Base-by-base conservation (phyloP, 2,888 invertebrate species). In the Cynaeus angustus region DNA sequence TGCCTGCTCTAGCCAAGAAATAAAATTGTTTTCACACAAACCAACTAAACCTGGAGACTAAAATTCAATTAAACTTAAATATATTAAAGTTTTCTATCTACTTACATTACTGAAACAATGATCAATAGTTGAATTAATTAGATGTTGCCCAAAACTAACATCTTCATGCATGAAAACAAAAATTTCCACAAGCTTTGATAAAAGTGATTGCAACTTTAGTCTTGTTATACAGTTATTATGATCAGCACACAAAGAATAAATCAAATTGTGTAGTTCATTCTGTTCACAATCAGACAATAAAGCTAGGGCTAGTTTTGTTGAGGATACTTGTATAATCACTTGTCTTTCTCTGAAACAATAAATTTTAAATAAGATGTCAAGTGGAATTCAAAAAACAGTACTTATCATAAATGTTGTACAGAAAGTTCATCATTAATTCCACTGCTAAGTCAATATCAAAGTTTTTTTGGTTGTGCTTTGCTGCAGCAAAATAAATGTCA, bases 161-260 rank as follows among this genome's bases (percentile, higher is more conserved):
- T 87, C 87, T 81, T 90, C 90, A 45, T 91, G 91, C 41, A 93
- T 83, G 82, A 89, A 90, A 73, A 88, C 86, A 78, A 89, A 84
- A 82, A 89, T 77, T 85, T 89, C 86, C 7, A 89, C 88, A 21
- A 94, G 85, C 81, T 91, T 90, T 12, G 87, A 85, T 70, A 94
- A 83, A 59, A 94, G 83, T 0, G 87, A 86, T 2, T 89, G 87
- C 55, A 94, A 84, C 30, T 90, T 86, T 56, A 88, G 87, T 55
- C 90, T 88, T 0, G 91, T 90, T 48, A 93, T 88, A 74, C 92
- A 93, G 37, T 92, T 91, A 80, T 93, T 93, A 78, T 93, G 92
- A 82, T 94, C 93, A 0, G 92, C 89, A 77, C 91, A 88, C 76
- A 92, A 90, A 76, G 89, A 88, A 80, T 92, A 93, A 52, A 94